These are phyloP conservation scores for Aegotheles bennettii DNA, from an alignment of 2,113 vertebrate genomes.

Conservation along the genomic window DNA sequence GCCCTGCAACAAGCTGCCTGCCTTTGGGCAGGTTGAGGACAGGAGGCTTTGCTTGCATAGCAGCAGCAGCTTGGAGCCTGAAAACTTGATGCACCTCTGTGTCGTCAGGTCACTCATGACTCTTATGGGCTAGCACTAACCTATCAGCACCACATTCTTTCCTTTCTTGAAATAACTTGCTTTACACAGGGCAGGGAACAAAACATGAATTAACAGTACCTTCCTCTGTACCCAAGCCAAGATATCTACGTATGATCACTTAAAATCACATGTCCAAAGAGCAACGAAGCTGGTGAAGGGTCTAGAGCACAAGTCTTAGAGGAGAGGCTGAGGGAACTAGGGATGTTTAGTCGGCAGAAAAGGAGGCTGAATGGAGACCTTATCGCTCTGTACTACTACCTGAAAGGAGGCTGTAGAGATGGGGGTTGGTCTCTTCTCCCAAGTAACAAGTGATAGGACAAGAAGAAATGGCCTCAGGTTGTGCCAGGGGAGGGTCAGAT, in stretches of 20 bases:
- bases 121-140: not conserved
- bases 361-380: too few relatives aligned
- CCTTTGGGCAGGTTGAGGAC: not conserved
- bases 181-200: not conserved
- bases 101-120: not conserved
- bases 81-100: not conserved
- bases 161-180: not conserved
- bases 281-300: too few relatives aligned
- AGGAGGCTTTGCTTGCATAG: not conserved
- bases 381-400: too few relatives aligned
- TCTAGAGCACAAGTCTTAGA: too few relatives aligned
- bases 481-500: too few relatives aligned
- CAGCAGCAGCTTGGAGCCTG: not conserved
- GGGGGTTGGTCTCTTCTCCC: too few relatives aligned
- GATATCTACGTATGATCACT: not conserved
- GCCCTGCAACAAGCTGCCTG: not conserved
- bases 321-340: too few relatives aligned
- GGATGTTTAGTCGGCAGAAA: too few relatives aligned
- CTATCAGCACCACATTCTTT: accelerated
- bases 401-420: too few relatives aligned
- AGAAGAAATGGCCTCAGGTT: too few relatives aligned
- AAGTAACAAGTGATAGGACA: too few relatives aligned
- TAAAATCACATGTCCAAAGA: not conserved
- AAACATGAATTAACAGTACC: not conserved
- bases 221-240: not conserved